Evolutionary conservation across 1,140 invertebrate genomes (phyloP).

Genomic region (Drosophila leontia): DNA sequence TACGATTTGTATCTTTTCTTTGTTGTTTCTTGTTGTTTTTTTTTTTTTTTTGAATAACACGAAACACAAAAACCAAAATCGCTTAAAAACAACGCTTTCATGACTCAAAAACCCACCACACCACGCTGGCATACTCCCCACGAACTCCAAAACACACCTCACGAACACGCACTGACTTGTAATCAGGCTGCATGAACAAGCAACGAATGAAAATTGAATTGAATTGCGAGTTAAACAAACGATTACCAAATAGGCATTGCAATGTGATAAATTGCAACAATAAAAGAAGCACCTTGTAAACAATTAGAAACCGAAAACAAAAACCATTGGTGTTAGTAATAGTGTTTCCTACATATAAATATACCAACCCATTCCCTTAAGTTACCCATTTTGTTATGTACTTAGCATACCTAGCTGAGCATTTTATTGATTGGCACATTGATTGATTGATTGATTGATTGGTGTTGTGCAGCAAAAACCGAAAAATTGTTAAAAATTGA

Average conservation of each 20-base stretch:
- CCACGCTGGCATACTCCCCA: conserved; percentile 49
- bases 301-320: conserved; percentile 14
- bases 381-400: conserved; percentile 49
- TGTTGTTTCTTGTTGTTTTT: conserved; percentile 67
- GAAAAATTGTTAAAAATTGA: conserved; percentile 2
- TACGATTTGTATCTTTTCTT: conserved; percentile 73
- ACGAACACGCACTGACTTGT: conserved; percentile 5
- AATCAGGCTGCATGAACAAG: conserved; percentile 75
- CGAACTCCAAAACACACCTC: conserved; percentile 37
- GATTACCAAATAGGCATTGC: conserved; percentile 8
- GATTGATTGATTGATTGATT: conserved; percentile 49
- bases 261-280: conserved; percentile 8
- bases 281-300: conserved; percentile 21
- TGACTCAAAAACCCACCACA: conserved; percentile 56
- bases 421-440: conserved; percentile 42
- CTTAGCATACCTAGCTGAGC: conserved; percentile 60
- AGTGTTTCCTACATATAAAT: conserved; percentile 9
- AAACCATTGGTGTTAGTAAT: conserved; percentile 48
- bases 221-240: conserved; percentile 49
- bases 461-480: conserved; percentile 59
- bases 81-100: conserved; percentile 53
- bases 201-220: conserved; percentile 74
- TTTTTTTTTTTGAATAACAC: conserved; percentile 53
- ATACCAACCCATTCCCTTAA: conserved; percentile 24
- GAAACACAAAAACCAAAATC: conserved; percentile 28